Evolutionary conservation across 2,888 invertebrate genomes (phyloP).

Genomic region (Tetramorium bicarinatum): DNA sequence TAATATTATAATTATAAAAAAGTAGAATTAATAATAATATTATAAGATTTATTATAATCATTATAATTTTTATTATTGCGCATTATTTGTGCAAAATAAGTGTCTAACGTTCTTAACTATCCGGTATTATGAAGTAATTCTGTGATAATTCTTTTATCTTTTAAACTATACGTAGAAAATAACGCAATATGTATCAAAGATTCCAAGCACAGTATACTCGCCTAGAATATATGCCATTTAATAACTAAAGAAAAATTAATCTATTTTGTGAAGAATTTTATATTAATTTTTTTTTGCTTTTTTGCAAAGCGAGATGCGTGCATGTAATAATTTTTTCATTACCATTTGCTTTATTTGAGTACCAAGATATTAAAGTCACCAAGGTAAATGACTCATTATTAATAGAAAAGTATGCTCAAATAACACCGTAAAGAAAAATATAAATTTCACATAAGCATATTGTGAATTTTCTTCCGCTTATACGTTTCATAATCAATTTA

Average conservation of each 20-base stretch:
- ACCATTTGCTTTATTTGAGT: neutral
- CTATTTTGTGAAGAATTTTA: neutral
- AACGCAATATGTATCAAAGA: neutral
- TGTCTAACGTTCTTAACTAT: neutral
- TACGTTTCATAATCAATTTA: neutral
- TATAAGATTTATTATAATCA: neutral
- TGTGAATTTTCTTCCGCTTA: neutral
- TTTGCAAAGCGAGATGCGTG: neutral
- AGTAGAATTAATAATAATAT: neutral
- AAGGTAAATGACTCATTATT: slow-evolving; percentile 5
- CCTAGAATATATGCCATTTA: neutral
- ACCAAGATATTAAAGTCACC: neutral
- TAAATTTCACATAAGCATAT: neutral
- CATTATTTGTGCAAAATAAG: neutral
- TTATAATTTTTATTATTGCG: neutral
- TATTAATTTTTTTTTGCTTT: no score
- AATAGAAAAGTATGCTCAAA: neutral
- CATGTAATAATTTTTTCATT: neutral
- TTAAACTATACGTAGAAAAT: no score
- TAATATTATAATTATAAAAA: neutral
- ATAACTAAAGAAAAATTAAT: neutral
- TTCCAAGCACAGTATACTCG: neutral
- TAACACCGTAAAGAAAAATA: neutral
- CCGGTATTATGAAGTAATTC: neutral
- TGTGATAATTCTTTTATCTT: neutral